Base-by-base conservation (phyloP, 2,888 invertebrate species). In the Phrixothrix hirtus region DNA sequence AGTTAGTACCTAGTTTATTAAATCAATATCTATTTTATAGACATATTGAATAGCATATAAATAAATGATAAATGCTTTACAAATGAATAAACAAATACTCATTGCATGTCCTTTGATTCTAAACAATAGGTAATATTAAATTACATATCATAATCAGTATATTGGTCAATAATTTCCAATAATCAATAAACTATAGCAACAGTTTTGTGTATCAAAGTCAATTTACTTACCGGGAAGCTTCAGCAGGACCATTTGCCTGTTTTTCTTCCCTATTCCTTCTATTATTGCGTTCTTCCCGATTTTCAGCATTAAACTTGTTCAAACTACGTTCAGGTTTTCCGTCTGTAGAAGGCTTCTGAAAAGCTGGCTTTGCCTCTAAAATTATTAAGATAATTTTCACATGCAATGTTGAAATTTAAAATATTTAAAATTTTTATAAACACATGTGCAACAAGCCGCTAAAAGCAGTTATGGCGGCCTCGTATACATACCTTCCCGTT, bases 201-300 rank as follows among this genome's bases (percentile, higher is more conserved):
- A n/a, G n/a, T n/a, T n/a, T n/a, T n/a, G n/a, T n/a, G n/a, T n/a
- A n/a, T n/a, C n/a, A n/a, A n/a, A n/a, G n/a, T n/a, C n/a, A n/a
- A n/a, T n/a, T 11, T 16, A 72, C 69, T 68, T 59, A 74, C 75
- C 73, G 69, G 60, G 70, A 60, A 15, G 57, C 71, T 61, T 73
- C 74, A 39, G 69, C 61, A 58, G 74, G 69, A 61, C 76, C 77
- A 62, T 75, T 77, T 57, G 65, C 66, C 31, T 81, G 67, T 70
- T 77, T 75, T 71, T 84, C 81, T 76, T 88, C 81, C 69, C 87
- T 79, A 72, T 84, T 84, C 60, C 83, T 78, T 62, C 81, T 78
- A 68, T 85, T 87, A 65, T 87, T 85, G 58, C 89, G 83, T 70
- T 87, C 87, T 68, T 91, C 91, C 30, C 86, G 81, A 50, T 83